Evolutionary conservation across 1,140 invertebrate species (phyloP).

Genomic region (Portunus trituberculatus): DNA sequence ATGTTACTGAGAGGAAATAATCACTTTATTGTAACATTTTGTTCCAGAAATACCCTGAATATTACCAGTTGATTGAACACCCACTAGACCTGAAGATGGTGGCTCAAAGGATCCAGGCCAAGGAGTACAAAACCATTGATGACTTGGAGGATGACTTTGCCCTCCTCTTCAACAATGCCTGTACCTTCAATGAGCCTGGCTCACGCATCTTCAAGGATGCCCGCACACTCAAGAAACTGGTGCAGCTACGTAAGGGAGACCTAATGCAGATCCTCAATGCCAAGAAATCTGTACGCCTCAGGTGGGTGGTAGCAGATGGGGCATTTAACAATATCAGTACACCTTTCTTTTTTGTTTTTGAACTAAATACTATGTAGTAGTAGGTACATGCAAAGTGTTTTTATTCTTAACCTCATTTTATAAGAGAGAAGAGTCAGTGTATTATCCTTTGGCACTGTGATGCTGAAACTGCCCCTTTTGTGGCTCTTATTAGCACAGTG

Average conservation of each 20-base stretch:
- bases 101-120: constrained; percentile 93
- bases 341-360: background rate
- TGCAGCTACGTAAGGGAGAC: constrained; percentile 85
- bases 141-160: constrained; percentile 95
- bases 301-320: constrained; percentile 78
- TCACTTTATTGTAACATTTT: constrained; percentile 37
- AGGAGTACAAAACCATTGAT: constrained; percentile 87
- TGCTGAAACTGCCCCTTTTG: background rate
- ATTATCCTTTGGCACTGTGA: background rate
- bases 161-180: constrained; percentile 97
- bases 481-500: too few species aligned
- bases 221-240: constrained; percentile 91
- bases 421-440: background rate
- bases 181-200: constrained; percentile 97
- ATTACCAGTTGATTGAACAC: constrained; percentile 96
- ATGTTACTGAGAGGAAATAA: background rate
- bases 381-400: too few species aligned
- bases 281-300: constrained; percentile 83
- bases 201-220: constrained; percentile 98
- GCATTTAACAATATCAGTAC: background rate
- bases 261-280: constrained; percentile 82
- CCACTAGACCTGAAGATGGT: constrained; percentile 98
- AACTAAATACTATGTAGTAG: too few species aligned
- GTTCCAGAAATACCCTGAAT: constrained; percentile 93
- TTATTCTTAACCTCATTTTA: background rate